These are phyloP conservation scores for Oreochromis grahami DNA, from an alignment of 2,797 vertebrate species.

Conservation along the genomic window DNA sequence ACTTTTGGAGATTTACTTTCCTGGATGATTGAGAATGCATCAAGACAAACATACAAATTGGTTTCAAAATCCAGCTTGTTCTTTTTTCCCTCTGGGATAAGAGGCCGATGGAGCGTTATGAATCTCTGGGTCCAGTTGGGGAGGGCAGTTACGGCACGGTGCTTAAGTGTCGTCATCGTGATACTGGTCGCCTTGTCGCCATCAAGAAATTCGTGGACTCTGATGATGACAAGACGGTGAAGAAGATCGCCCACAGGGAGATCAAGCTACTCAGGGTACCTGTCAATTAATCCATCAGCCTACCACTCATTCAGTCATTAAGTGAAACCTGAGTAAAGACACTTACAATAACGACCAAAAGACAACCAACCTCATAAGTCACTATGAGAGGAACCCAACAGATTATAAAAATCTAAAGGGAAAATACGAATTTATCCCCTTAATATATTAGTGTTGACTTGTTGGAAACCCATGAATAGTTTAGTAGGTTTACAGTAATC, in stretches of 20 bases:
- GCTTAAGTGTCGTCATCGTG: constrained; percentile 82
- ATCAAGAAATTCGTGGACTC: constrained; percentile 89
- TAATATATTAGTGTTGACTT: not conserved
- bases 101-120: constrained; percentile 83
- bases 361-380: not conserved
- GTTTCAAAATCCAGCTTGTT: not conserved
- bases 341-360: not conserved
- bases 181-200: constrained; percentile 82
- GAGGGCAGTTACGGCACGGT: constrained; percentile 88
- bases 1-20: too few relatives aligned
- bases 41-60: not conserved
- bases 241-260: constrained; percentile 85
- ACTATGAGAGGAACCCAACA: not conserved
- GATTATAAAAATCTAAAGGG: not conserved
- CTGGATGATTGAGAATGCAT: too few relatives aligned
- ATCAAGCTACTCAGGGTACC: constrained; percentile 85
- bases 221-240: constrained; percentile 82
- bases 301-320: not conserved
- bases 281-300: not conserved
- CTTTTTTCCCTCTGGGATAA: not conserved
- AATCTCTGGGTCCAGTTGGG: constrained; percentile 82
- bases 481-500: not conserved
- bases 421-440: rapidly evolving
- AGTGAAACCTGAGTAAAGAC: not conserved
- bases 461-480: not conserved